Percentiles rank a stretch among this genome's conserved stretches.
Conservation (phyloP, 2,797 vertebrate genomes). For the Hoplostethus atlanticus region DNA sequence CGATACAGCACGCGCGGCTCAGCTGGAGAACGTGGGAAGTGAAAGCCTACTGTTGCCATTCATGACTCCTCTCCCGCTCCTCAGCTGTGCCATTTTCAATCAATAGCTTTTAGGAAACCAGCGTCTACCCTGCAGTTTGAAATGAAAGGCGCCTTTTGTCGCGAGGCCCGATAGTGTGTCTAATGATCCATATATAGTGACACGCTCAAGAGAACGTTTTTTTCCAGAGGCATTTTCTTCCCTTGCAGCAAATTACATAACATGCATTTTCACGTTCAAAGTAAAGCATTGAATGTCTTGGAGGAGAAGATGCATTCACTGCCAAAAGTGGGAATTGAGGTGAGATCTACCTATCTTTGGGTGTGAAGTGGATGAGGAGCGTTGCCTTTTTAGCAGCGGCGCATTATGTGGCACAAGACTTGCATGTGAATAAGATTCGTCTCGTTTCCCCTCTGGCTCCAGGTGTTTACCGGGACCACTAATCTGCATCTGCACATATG, state of each 20-base stretch:
- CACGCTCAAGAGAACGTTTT: constrained; percentile 50
- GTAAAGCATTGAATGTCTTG: constrained; percentile 56
- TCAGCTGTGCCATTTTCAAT: constrained; percentile 80
- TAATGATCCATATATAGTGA: constrained; percentile 56
- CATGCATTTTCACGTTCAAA: constrained; percentile 53
- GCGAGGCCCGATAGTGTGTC: constrained; percentile 52
- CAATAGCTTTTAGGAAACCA: constrained; percentile 80
- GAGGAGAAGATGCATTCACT: constrained; percentile 37
- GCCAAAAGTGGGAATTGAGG: constrained; percentile 50
- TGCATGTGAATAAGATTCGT: constrained; percentile 73
- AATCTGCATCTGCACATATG: constrained; percentile 74
- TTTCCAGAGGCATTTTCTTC: constrained; percentile 56
- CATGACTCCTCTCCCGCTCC: constrained; percentile 63
- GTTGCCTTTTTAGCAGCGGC: constrained; percentile 34
- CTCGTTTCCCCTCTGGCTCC: constrained; percentile 70
- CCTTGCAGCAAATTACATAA: constrained; percentile 73
- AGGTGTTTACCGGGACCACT: constrained; percentile 77
- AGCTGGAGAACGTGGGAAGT: constrained; percentile 75
- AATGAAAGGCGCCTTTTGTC: constrained; percentile 80
- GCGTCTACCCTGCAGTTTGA: constrained; percentile 72
- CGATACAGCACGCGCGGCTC: constrained; percentile 59
- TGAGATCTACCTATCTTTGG: constrained; percentile 57
- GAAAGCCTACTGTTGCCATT: constrained; percentile 72
- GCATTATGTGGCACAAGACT: constrained; percentile 51
- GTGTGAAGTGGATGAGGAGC: constrained; percentile 49